Evolutionary conservation across 2,888 invertebrate genomes (phyloP).

Genomic region (Prosopocoilus inquinatus): DNA sequence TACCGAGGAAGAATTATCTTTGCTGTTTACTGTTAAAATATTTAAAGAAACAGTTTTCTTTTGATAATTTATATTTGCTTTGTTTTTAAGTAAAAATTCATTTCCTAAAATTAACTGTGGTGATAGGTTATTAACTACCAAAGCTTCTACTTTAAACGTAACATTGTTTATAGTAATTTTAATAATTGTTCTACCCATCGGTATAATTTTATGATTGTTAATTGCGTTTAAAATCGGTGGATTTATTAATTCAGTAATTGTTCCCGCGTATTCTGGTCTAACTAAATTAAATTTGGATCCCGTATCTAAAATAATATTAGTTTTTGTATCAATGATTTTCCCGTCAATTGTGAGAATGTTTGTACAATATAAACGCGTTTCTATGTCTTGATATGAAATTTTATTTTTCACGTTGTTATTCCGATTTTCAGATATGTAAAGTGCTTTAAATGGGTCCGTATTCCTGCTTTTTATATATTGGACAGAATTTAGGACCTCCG

Average conservation of each 20-base stretch:
- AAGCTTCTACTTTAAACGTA: not conserved
- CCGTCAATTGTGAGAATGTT: not conserved
- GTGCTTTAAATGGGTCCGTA: not conserved
- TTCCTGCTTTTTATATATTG: not conserved
- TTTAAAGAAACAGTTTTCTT: not conserved
- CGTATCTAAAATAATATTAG: not conserved
- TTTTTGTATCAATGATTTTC: not conserved
- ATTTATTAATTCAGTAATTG: not conserved
- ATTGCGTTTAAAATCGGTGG: not conserved
- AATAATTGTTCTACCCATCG: not conserved
- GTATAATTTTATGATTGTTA: not conserved
- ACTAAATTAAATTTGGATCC: not conserved
- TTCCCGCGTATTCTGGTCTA: not conserved
- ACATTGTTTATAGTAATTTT: not conserved
- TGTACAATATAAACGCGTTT: not conserved
- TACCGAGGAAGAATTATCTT: too few species aligned
- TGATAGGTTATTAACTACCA: not conserved
- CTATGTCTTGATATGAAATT: not conserved
- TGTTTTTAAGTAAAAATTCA: not conserved
- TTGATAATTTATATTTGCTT: not conserved
- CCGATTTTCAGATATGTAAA: not conserved
- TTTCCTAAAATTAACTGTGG: not conserved
- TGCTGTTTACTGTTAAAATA: too few species aligned
- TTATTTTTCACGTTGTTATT: not conserved
- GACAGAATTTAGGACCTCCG: conserved; percentile 2